A percentile compares a stretch with the other conserved stretches of the same genome.
Conservation (phyloP, 1,140 invertebrate genomes). For the Planococcus citri region DNA sequence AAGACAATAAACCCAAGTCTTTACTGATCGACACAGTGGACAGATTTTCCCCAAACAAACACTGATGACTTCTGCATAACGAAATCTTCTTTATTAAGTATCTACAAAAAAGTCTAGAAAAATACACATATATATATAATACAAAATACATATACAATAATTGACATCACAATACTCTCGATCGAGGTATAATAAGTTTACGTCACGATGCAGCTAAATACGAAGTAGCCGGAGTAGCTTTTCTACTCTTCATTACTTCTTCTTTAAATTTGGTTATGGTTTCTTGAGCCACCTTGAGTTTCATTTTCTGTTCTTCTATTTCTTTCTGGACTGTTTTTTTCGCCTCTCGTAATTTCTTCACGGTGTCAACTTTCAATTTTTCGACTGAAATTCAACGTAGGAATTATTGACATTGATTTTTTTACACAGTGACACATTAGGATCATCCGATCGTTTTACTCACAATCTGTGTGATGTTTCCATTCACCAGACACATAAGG, state of each 20-base stretch:
- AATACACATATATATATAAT: not conserved
- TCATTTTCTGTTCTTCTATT: constrained; percentile 39
- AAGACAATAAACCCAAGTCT: no score
- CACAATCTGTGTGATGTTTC: constrained; percentile 86
- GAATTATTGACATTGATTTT: not conserved
- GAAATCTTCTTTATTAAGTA: no score
- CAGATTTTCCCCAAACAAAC: no score
- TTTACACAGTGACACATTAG: not conserved
- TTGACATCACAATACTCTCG: no score
- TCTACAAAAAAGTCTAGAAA: not conserved
- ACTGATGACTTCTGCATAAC: no score
- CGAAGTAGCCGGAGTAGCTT: constrained; percentile 3
- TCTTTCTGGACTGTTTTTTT: constrained; percentile 73
- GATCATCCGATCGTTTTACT: constrained; percentile 31
- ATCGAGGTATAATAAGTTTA: no score
- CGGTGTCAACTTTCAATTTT: constrained; percentile 70
- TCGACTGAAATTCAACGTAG: constrained; percentile 63
- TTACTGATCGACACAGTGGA: no score
- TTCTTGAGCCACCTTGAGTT: constrained; percentile 12
- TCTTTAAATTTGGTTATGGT: not conserved
- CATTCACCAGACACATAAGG: constrained; percentile 58
- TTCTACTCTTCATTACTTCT: constrained; percentile 2
- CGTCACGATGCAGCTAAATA: not conserved
- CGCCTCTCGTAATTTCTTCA: constrained; percentile 63
- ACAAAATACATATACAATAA: not conserved